A percentile compares a stretch with the other conserved stretches of the same genome.
Conservation (phyloP, 2,797 vertebrate species). For the Rhodeus uyekii region DNA sequence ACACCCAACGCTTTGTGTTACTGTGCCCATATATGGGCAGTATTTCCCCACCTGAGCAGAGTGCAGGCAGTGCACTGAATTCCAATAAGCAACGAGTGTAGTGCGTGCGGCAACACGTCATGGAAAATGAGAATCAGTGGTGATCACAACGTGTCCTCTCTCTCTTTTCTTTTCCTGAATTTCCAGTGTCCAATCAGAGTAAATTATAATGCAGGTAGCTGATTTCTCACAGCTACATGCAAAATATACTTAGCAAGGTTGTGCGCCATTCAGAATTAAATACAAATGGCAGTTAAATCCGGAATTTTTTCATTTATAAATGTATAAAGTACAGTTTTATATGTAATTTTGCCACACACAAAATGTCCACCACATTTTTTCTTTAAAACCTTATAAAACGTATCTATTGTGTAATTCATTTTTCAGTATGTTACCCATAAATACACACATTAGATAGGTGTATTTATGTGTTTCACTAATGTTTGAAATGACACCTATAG, state of each 20-base stretch:
- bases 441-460: too few species aligned
- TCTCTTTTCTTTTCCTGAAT: not conserved
- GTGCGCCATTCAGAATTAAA: too few species aligned
- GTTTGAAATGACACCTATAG: not conserved
- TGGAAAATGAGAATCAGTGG: conserved; percentile 77
- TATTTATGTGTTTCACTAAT: not conserved
- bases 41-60: conserved; percentile 77
- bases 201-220: conserved; percentile 8
- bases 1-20: conserved; percentile 69
- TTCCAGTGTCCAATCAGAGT: conserved; percentile 6
- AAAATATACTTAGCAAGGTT: too few species aligned
- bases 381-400: not conserved
- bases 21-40: conserved; percentile 77
- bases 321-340: too few species aligned
- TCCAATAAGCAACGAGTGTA: conserved; percentile 65
- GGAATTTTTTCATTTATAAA: too few species aligned
- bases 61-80: conserved; percentile 63
- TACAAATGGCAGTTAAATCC: too few species aligned
- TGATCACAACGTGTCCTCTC: conserved; percentile 26
- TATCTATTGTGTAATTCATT: not conserved
- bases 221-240: not conserved
- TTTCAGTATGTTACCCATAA: not conserved
- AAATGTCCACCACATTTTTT: not conserved
- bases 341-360: not conserved
- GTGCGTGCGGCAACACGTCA: conserved; percentile 70